phyloP scores from a whole-genome alignment of 53 echinoderm and acorn worm genomes.

The Pentamera pediparva region DNA sequence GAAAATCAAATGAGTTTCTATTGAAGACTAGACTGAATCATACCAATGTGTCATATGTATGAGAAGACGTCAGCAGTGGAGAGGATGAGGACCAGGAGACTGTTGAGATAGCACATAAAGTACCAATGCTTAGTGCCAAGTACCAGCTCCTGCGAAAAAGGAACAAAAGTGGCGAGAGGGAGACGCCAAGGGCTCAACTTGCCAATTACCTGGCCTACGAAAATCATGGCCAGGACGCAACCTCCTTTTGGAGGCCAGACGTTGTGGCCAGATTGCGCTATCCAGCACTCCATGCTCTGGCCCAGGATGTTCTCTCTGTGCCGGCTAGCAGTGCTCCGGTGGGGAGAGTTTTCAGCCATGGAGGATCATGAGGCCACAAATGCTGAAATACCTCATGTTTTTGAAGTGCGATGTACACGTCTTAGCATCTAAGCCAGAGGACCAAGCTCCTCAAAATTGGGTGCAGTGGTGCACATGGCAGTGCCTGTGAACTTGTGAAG shows the following conservation, averaged over 20 bases:
- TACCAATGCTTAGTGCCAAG: background rate
- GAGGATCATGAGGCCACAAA: background rate
- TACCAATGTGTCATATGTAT: too few relatives aligned
- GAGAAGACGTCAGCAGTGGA: too few relatives aligned
- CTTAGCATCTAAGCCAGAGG: background rate
- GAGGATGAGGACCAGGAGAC: background rate
- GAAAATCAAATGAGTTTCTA: too few relatives aligned
- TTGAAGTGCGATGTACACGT: conserved; percentile 19
- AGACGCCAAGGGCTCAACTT: background rate
- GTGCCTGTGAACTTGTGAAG: background rate
- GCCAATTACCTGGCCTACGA: background rate
- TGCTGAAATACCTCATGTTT: conserved; percentile 19
- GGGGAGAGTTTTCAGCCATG: background rate
- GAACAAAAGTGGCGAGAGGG: conserved; percentile 7
- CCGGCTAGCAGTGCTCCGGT: conserved; percentile 1
- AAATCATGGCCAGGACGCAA: conserved; percentile 1
- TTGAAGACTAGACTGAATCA: too few relatives aligned
- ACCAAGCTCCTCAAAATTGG: background rate
- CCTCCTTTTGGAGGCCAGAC: conserved; percentile 8
- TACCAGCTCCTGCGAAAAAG: conserved; percentile 14
- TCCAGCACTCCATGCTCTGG: conserved; percentile 16
- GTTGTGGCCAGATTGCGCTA: conserved; percentile 1
- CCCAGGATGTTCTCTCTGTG: conserved; percentile 18
- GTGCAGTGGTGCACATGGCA: background rate
- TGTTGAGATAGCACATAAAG: background rate